Percentiles rank a stretch among this genome's conserved stretches.
Conservation (phyloP, 2,888 invertebrate genomes). For the Leptarthrus brevirostris region DNA sequence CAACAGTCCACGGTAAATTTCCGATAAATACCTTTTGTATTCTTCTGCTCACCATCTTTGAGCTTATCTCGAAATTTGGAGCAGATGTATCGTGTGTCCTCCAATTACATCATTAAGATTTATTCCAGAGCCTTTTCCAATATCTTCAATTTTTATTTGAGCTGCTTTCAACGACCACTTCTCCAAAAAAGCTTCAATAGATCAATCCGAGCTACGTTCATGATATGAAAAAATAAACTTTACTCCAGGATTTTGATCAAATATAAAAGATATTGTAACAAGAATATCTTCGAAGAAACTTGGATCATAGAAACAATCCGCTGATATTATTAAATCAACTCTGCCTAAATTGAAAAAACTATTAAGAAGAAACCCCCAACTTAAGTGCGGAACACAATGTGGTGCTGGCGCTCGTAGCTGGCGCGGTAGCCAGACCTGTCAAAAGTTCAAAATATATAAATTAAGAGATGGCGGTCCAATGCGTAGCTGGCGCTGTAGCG, state of each 20-base stretch:
- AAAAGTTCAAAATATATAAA: no score
- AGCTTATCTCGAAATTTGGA: slow-evolving; percentile 76
- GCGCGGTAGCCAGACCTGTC: no score
- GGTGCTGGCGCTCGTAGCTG: no score
- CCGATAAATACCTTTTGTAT: slow-evolving; percentile 76
- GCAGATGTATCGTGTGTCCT: slow-evolving; percentile 85
- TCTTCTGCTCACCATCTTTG: background rate
- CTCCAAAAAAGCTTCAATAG: slow-evolving; percentile 85
- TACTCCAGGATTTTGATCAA: slow-evolving; percentile 82
- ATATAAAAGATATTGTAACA: slow-evolving; percentile 85
- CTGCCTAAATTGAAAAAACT: slow-evolving; percentile 80
- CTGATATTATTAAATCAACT: slow-evolving; percentile 86
- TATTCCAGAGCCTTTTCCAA: slow-evolving; percentile 79
- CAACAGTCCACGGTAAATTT: slow-evolving; percentile 85
- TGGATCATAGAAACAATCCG: slow-evolving; percentile 96
- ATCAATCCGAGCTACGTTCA: slow-evolving; percentile 93
- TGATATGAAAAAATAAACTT: slow-evolving; percentile 94
- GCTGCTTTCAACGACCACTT: slow-evolving; percentile 90
- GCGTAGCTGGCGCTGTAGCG: no score
- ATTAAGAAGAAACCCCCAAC: slow-evolving; percentile 86
- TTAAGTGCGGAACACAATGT: no score
- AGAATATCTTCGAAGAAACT: slow-evolving; percentile 92
- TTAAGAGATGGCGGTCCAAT: no score
- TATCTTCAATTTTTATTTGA: slow-evolving; percentile 78
- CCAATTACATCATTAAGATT: slow-evolving; percentile 80